phyloP scores from a whole-genome alignment of 2,797 vertebrate genomes.

The Protonibea diacanthus region DNA sequence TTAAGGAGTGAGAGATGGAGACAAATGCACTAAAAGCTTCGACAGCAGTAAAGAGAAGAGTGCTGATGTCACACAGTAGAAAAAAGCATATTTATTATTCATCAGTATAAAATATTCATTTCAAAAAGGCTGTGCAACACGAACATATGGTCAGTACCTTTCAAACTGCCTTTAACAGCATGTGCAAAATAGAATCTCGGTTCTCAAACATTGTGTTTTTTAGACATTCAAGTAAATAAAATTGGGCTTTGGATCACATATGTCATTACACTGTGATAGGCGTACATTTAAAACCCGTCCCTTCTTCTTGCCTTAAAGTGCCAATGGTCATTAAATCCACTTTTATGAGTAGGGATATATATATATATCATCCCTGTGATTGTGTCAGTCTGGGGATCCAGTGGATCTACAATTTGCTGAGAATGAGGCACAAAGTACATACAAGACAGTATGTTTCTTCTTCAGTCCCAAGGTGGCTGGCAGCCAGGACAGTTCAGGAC shows the following conservation, averaged over 20 bases:
- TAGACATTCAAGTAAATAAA: constrained; percentile 77
- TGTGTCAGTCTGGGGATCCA: constrained; percentile 61
- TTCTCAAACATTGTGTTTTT: constrained; percentile 64
- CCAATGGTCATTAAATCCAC: constrained; percentile 51
- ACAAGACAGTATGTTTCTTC: constrained; percentile 68
- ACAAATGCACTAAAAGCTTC: constrained; percentile 49
- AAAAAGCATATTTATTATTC: constrained; percentile 81
- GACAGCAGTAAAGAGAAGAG: constrained; percentile 53
- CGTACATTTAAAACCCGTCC: constrained; percentile 41
- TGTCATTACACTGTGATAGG: constrained; percentile 40
- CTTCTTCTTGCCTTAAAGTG: constrained; percentile 61
- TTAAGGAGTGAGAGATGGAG: constrained; percentile 27
- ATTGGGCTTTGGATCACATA: constrained; percentile 69
- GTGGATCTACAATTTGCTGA: constrained; percentile 71
- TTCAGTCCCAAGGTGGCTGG: constrained; percentile 53
- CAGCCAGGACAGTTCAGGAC: constrained; percentile 69
- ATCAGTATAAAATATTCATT: constrained; percentile 83
- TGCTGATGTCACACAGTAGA: constrained; percentile 62
- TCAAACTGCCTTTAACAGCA: constrained; percentile 76
- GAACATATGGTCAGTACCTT: constrained; percentile 74
- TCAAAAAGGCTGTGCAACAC: constrained; percentile 81
- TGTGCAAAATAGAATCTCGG: constrained; percentile 82
- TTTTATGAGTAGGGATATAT: constrained; percentile 31
- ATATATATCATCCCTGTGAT: constrained; percentile 57
- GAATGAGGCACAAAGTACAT: constrained; percentile 79